Evolutionary conservation across 2,797 vertebrate genomes (phyloP), one percentile per base, ranked within the genome.

Genomic region (Craterocephalus amniculus): DNA sequence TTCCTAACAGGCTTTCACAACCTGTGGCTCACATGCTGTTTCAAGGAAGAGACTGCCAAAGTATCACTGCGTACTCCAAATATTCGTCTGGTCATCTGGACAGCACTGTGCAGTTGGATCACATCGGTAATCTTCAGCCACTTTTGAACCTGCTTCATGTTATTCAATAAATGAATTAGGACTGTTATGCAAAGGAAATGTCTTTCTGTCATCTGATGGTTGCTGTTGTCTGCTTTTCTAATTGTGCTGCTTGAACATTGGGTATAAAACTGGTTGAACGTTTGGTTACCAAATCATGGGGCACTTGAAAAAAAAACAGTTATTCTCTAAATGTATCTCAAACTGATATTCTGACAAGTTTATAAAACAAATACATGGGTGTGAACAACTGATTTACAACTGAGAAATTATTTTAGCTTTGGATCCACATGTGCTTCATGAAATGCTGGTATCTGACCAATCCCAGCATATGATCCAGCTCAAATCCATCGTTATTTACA

Each of bases 61-160:
- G 86, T 90, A 91, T 89, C 86, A 71, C 83, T 81, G 87, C 74
- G 83, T 86, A 88, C 84, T 92, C 86, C 86, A 93, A 93, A 94
- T 94, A 94, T 94, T 92, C 93, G 87, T 90, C 86, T 84, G 88
- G 87, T 93, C 86, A 91, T 87, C 84, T 93, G 91, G 89, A 92
- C 84, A 88, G 87, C 81, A 83, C 85, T 89, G 84, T 87, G 87
- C 78, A 83, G 86, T 90, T 73, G 72, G 74, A 91, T 85, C 89
- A 67, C 78, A 82, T 90, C 83, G 90, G 76, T 83, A 72, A 88
- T 83, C 81, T 84, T 92, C 76, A 90, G 90, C 89, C 81, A 89
- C 76, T 83, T 83, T 87, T 83, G 66, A 86, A 79, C 68, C 78
- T 59, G 72, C 76, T 63, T 78, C 70, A 80, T 79, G 70, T 89